Conservation (phyloP, 2,888 invertebrate species). For the Tinea semifulvella region DNA sequence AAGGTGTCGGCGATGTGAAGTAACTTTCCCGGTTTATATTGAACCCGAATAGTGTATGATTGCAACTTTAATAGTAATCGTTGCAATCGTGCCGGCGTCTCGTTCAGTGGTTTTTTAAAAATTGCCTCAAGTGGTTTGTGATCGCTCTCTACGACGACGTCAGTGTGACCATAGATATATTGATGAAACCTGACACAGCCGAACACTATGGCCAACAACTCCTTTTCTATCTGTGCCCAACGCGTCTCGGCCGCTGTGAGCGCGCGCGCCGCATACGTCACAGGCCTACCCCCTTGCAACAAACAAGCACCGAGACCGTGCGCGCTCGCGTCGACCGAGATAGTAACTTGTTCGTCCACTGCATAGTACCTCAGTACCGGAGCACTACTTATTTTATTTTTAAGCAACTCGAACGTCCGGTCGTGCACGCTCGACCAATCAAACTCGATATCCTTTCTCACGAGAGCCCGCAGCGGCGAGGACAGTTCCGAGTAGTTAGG, state of each 20-base stretch:
- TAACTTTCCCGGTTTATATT: slow-evolving; percentile 25
- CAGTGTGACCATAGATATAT: slow-evolving; percentile 21
- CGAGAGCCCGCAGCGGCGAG: slow-evolving; percentile 13
- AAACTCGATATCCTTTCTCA: slow-evolving; percentile 15
- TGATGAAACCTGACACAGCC: slow-evolving; percentile 20
- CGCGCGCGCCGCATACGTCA: slow-evolving; percentile 18
- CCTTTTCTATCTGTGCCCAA: slow-evolving; percentile 21
- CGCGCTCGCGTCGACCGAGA: slow-evolving; percentile 17
- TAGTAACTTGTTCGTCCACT: slow-evolving; percentile 13
- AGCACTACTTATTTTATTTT: slow-evolving; percentile 5
- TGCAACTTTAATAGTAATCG: slow-evolving; percentile 26
- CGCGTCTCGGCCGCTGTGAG: slow-evolving; percentile 16
- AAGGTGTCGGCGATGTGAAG: slow-evolving; percentile 27
- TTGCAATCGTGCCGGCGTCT: slow-evolving; percentile 24
- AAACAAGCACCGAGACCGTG: slow-evolving; percentile 16
- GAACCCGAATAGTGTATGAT: slow-evolving; percentile 23
- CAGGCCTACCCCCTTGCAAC: slow-evolving; percentile 16
- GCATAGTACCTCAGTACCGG: slow-evolving; percentile 17
- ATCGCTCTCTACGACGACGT: slow-evolving; percentile 25
- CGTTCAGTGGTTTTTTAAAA: slow-evolving; percentile 24
- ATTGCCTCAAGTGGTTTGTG: slow-evolving; percentile 28
- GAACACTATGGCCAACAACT: slow-evolving; percentile 20
- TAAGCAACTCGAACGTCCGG: slow-evolving; percentile 12
- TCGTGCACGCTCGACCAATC: slow-evolving; percentile 13
- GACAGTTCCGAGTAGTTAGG: slow-evolving; percentile 11